Percentiles rank a stretch among this genome's conserved stretches.
Evolutionary conservation across 2,113 vertebrate species (phyloP).

Genomic region (Leptosomus discolor): DNA sequence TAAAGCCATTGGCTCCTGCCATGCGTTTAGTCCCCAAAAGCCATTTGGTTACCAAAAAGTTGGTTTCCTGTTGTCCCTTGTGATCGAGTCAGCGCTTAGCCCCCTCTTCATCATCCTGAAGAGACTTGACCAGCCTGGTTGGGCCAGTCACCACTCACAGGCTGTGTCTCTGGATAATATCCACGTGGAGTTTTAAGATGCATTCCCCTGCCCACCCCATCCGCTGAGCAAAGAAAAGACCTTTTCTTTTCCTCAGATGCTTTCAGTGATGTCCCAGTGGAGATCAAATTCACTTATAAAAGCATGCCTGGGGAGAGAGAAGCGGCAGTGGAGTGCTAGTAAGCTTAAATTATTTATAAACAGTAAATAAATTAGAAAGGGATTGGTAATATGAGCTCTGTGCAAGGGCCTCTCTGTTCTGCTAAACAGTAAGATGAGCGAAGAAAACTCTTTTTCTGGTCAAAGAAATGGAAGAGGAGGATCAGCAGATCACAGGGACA

Average conservation of each 20-base stretch:
- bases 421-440: not conserved
- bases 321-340: not conserved
- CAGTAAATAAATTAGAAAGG: slow-evolving; percentile 53
- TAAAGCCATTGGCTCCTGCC: not conserved
- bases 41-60: not conserved
- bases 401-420: not conserved
- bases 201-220: not conserved
- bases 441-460: not conserved
- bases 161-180: fast-evolving
- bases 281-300: slow-evolving; percentile 41
- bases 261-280: not conserved
- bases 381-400: slow-evolving; percentile 19
- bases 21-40: not conserved
- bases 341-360: slow-evolving; percentile 62
- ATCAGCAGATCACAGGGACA: not conserved
- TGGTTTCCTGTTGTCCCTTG: not conserved
- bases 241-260: not conserved
- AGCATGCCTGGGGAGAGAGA: not conserved
- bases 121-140: not conserved
- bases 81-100: not conserved
- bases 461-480: not conserved
- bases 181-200: not conserved
- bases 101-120: not conserved
- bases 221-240: not conserved
- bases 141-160: not conserved